These are phyloP conservation scores for Pangasius mekongensis DNA, from an alignment of 2,797 vertebrate species.

Conservation along the genomic window DNA sequence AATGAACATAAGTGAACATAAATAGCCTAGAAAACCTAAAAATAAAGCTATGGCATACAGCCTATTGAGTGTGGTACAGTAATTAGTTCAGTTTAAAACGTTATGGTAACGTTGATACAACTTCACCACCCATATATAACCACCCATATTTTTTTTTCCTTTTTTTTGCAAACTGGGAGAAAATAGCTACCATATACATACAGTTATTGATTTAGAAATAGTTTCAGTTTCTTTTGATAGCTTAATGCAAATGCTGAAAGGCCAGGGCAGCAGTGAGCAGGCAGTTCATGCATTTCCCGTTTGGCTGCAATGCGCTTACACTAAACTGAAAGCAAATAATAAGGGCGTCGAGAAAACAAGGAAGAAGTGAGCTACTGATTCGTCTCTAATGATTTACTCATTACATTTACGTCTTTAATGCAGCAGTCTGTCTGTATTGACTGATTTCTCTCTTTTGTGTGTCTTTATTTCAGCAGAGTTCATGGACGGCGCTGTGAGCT, in stretches of 20 bases:
- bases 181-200: neutral
- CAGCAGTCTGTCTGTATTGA: neutral
- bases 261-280: too few relatives aligned
- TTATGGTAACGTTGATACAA: neutral
- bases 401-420: neutral
- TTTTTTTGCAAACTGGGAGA: too few relatives aligned
- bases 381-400: neutral
- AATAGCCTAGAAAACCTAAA: neutral
- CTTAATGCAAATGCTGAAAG: neutral
- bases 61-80: neutral
- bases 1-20: neutral
- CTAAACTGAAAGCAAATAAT: neutral
- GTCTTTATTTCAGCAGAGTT: neutral
- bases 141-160: too few relatives aligned
- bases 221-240: neutral
- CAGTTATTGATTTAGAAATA: neutral
- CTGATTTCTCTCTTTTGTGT: neutral
- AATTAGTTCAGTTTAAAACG: neutral
- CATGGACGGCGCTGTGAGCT: conserved; percentile 43
- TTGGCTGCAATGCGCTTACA: neutral
- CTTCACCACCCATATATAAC: neutral
- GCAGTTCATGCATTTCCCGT: neutral
- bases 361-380: neutral
- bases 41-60: neutral
- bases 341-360: neutral